phyloP scores from a whole-genome alignment of 1,140 invertebrate species.

The Delia radicum region DNA sequence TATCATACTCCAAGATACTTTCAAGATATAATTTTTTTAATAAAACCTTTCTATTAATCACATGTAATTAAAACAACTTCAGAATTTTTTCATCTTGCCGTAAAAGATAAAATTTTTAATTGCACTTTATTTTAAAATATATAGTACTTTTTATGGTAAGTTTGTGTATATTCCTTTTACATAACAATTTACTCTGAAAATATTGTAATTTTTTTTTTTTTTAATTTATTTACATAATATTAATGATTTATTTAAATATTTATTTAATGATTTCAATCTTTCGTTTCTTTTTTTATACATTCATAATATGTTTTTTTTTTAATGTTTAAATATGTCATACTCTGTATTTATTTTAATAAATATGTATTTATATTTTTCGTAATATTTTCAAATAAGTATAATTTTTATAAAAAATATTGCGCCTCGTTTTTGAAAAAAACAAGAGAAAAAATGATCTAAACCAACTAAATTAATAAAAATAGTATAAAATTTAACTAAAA shows the following conservation, averaged over 20 bases:
- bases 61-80: neutral
- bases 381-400: neutral
- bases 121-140: slow-evolving; percentile 21
- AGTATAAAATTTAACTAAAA: neutral
- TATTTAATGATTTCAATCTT: neutral
- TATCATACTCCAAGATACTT: too few relatives aligned
- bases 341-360: slow-evolving; percentile 3
- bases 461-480: neutral
- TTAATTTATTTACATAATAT: neutral
- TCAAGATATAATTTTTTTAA: too few relatives aligned
- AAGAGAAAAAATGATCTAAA: neutral
- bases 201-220: neutral
- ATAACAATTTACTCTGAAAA: neutral
- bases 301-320: neutral
- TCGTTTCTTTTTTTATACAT: neutral
- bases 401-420: slow-evolving; percentile 23
- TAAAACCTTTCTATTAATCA: too few relatives aligned
- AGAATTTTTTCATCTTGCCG: neutral
- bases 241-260: neutral
- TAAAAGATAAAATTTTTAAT: slow-evolving; percentile 19
- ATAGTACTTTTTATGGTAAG: neutral
- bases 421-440: slow-evolving; percentile 14
- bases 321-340: neutral
- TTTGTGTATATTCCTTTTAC: neutral
- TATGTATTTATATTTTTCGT: slow-evolving; percentile 1